Base-by-base conservation (phyloP, 2,888 invertebrate genomes). In the Trissonchulus sp. region DNA sequence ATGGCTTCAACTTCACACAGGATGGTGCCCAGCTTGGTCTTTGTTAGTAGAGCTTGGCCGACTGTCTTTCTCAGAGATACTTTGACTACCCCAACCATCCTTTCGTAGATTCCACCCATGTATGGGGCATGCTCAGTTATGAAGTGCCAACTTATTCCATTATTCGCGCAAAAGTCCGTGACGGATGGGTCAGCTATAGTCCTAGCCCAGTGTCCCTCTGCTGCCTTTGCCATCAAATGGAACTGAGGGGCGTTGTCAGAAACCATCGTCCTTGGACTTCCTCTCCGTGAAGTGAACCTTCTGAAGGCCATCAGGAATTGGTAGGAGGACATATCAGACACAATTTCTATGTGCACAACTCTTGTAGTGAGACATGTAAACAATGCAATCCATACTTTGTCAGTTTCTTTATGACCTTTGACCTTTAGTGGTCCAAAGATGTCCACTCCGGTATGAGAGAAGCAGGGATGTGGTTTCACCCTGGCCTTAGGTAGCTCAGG, bases 21-120 rank as follows among this genome's bases (percentile, higher is more conserved):
- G 3, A 74, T 2, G n/a, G 74, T n/a, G n/a, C 8, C 23, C 30
- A 72, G 74, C 23, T 74, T 74, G 74, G 34, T 30, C 75, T 23
- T n/a, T 75, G 28, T 2, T 8, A 2, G 74, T n/a, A 15, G 23
- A 33, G 30, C 30, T 75, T 31, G 30, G 15, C 33, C 31, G 36
- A 74, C 36, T n/a, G 30, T 30, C n/a, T 33, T 74, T 33, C 74
- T 74, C 34, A 74, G 34, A 36, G 75, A 23, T 15, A 76, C 75
- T 77, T 87, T 87, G 2, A 86, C 60, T 2, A 84, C 71, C 2
- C 83, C 80, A 23, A 86, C 80, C 2, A 87, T 77, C 28, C 85
- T 78, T 78, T 87, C 86, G 81, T 84, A 87, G 78, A 83, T 63
- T n/a, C 86, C 86, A 72, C 86, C 86, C 85, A 84, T 84, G 85